phyloP scores from a whole-genome alignment of 2,797 vertebrate species.

The Mallotus villosus region DNA sequence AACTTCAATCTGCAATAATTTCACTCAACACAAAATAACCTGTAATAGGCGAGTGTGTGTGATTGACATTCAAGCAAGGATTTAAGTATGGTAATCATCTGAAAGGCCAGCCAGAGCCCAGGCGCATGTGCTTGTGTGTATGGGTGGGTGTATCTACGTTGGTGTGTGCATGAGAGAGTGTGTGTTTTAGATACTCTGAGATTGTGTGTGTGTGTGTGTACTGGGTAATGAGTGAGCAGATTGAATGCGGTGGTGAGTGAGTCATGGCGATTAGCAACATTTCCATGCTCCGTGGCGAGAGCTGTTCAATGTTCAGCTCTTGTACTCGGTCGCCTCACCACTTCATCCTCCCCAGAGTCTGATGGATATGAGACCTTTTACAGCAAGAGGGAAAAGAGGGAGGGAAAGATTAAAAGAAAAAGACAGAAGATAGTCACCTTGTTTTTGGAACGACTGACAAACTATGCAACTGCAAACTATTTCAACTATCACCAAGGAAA shows the following conservation, averaged over 20 bases:
- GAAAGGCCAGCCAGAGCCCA: neutral
- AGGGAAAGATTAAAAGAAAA: neutral
- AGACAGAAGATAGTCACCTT: neutral
- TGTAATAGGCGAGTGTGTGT: neutral
- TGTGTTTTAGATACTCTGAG: neutral
- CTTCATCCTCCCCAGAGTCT: neutral
- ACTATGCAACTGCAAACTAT: neutral
- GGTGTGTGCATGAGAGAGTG: neutral
- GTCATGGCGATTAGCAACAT: conserved; percentile 2
- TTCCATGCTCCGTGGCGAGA: neutral
- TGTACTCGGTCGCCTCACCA: neutral
- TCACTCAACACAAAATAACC: neutral
- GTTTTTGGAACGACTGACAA: neutral
- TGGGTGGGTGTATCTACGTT: neutral
- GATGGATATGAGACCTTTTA: neutral
- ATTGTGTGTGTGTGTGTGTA: neutral
- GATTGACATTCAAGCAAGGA: conserved; percentile 10
- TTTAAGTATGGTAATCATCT: neutral
- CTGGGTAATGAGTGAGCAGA: neutral
- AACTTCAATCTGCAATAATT: neutral
- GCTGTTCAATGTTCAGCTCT: neutral
- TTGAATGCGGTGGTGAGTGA: conserved; percentile 1
- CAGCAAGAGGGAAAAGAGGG: neutral
- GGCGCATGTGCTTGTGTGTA: neutral
- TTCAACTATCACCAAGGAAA: too few relatives aligned